Conservation (phyloP, 2,888 invertebrate species). For the Pseudanteris insignis region DNA sequence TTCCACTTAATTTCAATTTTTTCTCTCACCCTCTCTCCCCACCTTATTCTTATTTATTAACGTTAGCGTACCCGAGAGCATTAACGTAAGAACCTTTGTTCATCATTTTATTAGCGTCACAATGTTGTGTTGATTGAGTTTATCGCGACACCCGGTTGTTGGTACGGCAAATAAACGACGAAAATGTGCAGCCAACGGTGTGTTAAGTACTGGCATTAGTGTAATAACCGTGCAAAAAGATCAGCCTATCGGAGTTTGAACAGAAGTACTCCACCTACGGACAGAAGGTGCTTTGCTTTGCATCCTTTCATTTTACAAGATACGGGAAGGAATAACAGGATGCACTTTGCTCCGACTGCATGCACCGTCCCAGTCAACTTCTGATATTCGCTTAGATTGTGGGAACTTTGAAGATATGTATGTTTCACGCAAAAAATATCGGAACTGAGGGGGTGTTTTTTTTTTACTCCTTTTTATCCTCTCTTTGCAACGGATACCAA, state of each 20-base stretch:
- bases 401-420: conserved; percentile 48
- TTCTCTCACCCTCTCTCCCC: no score
- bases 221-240: conserved; percentile 65
- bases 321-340: conserved; percentile 50
- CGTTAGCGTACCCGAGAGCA: no score
- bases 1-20: no score
- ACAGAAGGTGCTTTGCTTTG: conserved; percentile 41
- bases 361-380: conserved; percentile 46
- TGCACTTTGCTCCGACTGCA: conserved; percentile 45
- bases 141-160: conserved; percentile 54
- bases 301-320: conserved; percentile 46
- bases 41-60: no score
- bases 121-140: conserved; percentile 15
- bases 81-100: no score
- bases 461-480: no score
- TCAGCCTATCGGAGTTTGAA: conserved; percentile 49
- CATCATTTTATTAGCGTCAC: no score
- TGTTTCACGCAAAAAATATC: conserved; percentile 16
- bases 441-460: background rate
- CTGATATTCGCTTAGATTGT: conserved; percentile 50
- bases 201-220: conserved; percentile 65
- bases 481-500: conserved; percentile 1
- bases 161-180: conserved; percentile 55
- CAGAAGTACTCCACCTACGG: conserved; percentile 53
- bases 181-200: conserved; percentile 59